A percentile compares a stretch with the other conserved stretches of the same genome.
Conservation (phyloP, 2,888 invertebrate species). For the Pecten maximus region DNA sequence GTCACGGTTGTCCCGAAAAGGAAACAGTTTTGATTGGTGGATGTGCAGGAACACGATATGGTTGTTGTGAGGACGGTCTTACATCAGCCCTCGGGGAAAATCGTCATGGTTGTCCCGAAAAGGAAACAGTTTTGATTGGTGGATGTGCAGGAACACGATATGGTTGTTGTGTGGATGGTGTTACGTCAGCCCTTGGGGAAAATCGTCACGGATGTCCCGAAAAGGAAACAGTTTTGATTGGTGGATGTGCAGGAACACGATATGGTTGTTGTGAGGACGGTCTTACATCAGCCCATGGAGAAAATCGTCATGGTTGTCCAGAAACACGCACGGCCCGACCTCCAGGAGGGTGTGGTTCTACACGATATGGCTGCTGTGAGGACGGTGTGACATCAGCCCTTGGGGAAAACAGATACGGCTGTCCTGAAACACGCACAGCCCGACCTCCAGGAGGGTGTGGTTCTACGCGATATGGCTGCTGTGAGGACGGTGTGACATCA, state of each 20-base stretch:
- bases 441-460: constrained; percentile 74
- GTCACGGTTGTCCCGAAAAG: constrained; percentile 88
- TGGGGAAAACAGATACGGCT: constrained; percentile 89
- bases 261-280: constrained; percentile 53
- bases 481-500: constrained; percentile 83
- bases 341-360: constrained; percentile 35
- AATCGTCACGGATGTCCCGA: constrained; percentile 40
- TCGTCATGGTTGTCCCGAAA: not conserved
- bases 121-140: constrained; percentile 10
- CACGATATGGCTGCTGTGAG: constrained; percentile 48
- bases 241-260: constrained; percentile 35
- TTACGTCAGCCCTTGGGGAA: constrained; percentile 25
- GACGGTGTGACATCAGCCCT: constrained; percentile 43
- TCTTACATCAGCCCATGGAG: constrained; percentile 80
- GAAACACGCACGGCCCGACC: constrained; percentile 74
- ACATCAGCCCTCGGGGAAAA: constrained; percentile 38
- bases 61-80: constrained; percentile 40
- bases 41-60: constrained; percentile 26
- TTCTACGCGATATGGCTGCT: constrained; percentile 84
- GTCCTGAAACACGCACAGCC: constrained; percentile 83
- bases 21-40: too few species aligned
- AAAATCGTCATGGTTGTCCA: constrained; percentile 89
- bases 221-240: not conserved
- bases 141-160: constrained; percentile 38
- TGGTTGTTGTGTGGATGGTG: constrained; percentile 44